Conservation (phyloP, 2,888 invertebrate genomes). For the Mechanitis mazaeus region DNA sequence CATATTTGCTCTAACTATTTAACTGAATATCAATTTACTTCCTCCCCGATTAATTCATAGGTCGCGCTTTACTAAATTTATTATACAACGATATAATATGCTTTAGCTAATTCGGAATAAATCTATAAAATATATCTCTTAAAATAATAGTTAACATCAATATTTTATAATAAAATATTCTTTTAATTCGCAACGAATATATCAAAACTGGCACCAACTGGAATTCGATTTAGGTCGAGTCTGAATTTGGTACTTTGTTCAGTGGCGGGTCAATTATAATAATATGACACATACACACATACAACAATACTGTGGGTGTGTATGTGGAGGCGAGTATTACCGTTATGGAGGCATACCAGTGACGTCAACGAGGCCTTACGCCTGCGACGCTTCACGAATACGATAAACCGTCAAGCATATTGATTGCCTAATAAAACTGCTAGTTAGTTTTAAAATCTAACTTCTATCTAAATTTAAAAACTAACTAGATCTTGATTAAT, state of each 20-base stretch:
- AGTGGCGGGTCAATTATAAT: slow-evolving; percentile 57
- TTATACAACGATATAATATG: not conserved
- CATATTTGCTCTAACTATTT: slow-evolving; percentile 38
- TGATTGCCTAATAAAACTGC: slow-evolving; percentile 36
- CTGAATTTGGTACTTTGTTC: slow-evolving; percentile 59
- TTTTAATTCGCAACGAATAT: slow-evolving; percentile 27
- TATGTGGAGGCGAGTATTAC: slow-evolving; percentile 69
- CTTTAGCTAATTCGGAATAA: not conserved
- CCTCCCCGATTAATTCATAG: slow-evolving; percentile 9
- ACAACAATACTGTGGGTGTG: slow-evolving; percentile 42
- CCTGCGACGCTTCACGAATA: slow-evolving; percentile 66
- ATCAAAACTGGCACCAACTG: slow-evolving; percentile 37
- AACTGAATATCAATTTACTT: slow-evolving; percentile 14
- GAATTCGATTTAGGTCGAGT: slow-evolving; percentile 59
- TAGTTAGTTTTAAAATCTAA: no score
- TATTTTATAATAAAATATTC: not conserved
- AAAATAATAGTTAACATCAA: not conserved
- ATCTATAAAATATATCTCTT: not conserved
- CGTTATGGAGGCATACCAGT: slow-evolving; percentile 75
- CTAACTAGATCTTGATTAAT: no score
- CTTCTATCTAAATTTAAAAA: no score
- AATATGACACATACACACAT: slow-evolving; percentile 40
- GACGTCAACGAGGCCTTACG: slow-evolving; percentile 72
- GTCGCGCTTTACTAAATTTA: not conserved
- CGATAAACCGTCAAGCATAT: slow-evolving; percentile 56